phyloP scores from a whole-genome alignment of 2,797 vertebrate genomes.

The Scomberomorus guttatus region DNA sequence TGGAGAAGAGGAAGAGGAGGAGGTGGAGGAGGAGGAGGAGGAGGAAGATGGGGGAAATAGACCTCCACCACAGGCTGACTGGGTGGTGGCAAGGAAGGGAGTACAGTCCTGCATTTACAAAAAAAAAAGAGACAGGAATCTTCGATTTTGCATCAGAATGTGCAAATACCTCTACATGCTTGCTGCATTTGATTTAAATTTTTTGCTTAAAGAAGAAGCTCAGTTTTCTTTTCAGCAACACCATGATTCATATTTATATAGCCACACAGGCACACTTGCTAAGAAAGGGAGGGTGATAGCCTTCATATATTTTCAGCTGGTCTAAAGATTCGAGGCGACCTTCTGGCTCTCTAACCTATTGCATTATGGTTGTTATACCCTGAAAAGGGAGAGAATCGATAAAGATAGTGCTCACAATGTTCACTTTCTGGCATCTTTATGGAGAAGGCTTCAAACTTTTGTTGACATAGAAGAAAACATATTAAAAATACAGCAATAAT shows the following conservation, averaged over 20 bases:
- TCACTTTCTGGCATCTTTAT: too few relatives aligned
- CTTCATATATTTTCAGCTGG: slow-evolving; percentile 26
- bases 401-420: not conserved
- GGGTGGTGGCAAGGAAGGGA: slow-evolving; percentile 31
- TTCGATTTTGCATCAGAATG: not conserved
- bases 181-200: not conserved
- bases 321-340: slow-evolving; percentile 18
- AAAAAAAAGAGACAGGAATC: slow-evolving; percentile 23
- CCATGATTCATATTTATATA: not conserved
- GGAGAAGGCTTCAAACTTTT: too few relatives aligned
- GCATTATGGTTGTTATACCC: slow-evolving; percentile 12
- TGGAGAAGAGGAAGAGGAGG: slow-evolving; percentile 44
- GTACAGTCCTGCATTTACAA: slow-evolving; percentile 30
- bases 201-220: slow-evolving; percentile 5
- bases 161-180: not conserved
- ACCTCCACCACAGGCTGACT: slow-evolving; percentile 54
- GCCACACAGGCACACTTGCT: not conserved
- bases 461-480: too few relatives aligned
- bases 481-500: too few relatives aligned
- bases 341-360: slow-evolving; percentile 32
- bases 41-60: slow-evolving; percentile 5
- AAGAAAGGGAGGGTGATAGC: not conserved
- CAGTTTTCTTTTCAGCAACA: not conserved
- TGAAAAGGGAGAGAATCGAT: not conserved
- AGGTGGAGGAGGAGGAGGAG: slow-evolving; percentile 7